phyloP scores from a whole-genome alignment of 2,113 vertebrate genomes.

The Hystrix cristata region DNA sequence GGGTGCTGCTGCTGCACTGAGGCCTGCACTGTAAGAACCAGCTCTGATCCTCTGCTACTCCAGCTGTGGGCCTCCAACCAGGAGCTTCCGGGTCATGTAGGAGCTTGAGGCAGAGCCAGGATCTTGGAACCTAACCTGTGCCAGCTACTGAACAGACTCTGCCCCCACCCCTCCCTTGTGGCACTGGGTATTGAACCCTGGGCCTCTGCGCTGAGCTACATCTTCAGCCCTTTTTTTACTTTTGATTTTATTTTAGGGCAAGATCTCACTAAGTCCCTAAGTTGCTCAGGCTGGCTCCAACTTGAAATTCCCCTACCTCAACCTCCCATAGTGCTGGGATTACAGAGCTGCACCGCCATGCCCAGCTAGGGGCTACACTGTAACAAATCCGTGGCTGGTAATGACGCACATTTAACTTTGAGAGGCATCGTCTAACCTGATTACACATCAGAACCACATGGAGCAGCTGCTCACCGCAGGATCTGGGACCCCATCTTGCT shows the following conservation, averaged over 20 bases:
- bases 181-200: background rate
- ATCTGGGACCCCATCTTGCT: background rate
- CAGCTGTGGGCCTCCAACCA: background rate
- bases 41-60: accelerated
- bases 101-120: background rate
- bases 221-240: background rate
- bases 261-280: background rate
- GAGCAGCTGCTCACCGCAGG: background rate
- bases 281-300: background rate
- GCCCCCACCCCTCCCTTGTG: background rate
- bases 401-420: no score
- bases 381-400: accelerated
- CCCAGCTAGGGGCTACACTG: no score
- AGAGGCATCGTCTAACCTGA: background rate
- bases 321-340: background rate
- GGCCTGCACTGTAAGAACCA: background rate
- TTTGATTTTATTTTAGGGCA: background rate
- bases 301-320: no score
- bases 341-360: background rate
- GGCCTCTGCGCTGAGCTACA: background rate
- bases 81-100: background rate
- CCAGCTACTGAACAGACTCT: background rate
- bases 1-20: background rate
- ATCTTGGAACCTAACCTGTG: background rate
- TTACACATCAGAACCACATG: background rate